Percentiles rank a stretch among this genome's conserved stretches.
phyloP scores from a whole-genome alignment of 1,140 invertebrate species.

The Cydia strobilella region DNA sequence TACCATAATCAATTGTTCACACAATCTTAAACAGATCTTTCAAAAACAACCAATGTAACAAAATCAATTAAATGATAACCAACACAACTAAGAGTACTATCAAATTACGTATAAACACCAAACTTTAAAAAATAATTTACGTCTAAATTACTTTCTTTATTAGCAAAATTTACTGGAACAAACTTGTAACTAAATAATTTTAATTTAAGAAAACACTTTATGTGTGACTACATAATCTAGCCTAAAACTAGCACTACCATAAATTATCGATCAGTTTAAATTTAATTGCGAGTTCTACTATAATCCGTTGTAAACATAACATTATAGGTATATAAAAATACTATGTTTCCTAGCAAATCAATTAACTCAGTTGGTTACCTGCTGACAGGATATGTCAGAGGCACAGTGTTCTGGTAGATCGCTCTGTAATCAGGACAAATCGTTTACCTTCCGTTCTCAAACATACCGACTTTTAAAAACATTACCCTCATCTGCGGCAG shows the following conservation, averaged over 20 bases:
- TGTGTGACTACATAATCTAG: constrained; percentile 7
- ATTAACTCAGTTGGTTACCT: constrained; percentile 70
- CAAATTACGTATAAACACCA: neutral
- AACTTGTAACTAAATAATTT: neutral
- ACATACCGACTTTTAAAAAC: constrained; percentile 33
- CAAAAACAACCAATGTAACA: neutral
- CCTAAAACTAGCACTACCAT: constrained; percentile 25
- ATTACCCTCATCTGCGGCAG: constrained; percentile 4
- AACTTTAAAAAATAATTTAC: neutral
- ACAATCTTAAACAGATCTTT: neutral
- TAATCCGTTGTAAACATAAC: constrained; percentile 14
- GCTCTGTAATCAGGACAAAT: constrained; percentile 76
- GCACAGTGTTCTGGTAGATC: constrained; percentile 78
- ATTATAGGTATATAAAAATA: constrained; percentile 53
- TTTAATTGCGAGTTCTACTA: constrained; percentile 3
- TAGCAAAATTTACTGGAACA: neutral
- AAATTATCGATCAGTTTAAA: neutral
- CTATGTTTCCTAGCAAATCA: constrained; percentile 69
- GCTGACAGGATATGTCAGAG: constrained; percentile 78
- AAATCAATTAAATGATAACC: neutral
- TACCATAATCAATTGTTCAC: neutral
- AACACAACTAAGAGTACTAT: neutral
- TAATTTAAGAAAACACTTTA: constrained; percentile 10
- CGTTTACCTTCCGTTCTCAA: constrained; percentile 48
- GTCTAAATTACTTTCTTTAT: neutral